These are phyloP conservation scores for Notarius lentiginosus DNA, from an alignment of 2,113 vertebrate species.

Conservation along the genomic window DNA sequence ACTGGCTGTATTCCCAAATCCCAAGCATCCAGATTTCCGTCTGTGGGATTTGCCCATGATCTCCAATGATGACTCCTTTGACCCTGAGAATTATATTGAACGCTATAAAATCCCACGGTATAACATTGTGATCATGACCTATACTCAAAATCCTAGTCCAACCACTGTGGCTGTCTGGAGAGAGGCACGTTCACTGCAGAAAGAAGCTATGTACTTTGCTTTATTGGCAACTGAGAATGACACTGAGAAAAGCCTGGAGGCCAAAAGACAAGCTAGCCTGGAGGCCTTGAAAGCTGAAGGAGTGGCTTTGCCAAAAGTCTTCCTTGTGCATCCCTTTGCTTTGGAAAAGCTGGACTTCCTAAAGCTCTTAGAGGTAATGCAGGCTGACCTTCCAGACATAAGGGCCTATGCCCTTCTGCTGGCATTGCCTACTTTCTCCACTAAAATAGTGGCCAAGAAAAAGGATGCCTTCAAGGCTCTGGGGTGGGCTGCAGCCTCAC, in stretches of 20 bases:
- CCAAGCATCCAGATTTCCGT: constrained; percentile 68
- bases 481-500: constrained; percentile 69
- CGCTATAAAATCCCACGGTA: constrained; percentile 63
- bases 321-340: constrained; percentile 57
- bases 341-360: constrained; percentile 68
- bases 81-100: constrained; percentile 64
- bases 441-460: constrained; percentile 62
- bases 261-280: constrained; percentile 57
- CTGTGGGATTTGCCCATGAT: constrained; percentile 69
- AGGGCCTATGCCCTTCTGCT: constrained; percentile 66
- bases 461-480: constrained; percentile 70
- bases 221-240: constrained; percentile 59
- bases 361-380: constrained; percentile 62
- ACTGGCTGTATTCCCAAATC: constrained; percentile 60
- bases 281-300: constrained; percentile 62
- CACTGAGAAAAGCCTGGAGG: constrained; percentile 59
- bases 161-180: constrained; percentile 60
- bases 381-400: constrained; percentile 67
- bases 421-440: constrained; percentile 63
- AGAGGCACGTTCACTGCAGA: constrained; percentile 62
- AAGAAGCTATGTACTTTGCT: constrained; percentile 63
- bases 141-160: constrained; percentile 49
- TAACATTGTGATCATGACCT: constrained; percentile 67
- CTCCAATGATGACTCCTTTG: constrained; percentile 52
- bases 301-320: constrained; percentile 63